phyloP scores from a whole-genome alignment of 2,113 vertebrate species.

The Dascyllus trimaculatus region DNA sequence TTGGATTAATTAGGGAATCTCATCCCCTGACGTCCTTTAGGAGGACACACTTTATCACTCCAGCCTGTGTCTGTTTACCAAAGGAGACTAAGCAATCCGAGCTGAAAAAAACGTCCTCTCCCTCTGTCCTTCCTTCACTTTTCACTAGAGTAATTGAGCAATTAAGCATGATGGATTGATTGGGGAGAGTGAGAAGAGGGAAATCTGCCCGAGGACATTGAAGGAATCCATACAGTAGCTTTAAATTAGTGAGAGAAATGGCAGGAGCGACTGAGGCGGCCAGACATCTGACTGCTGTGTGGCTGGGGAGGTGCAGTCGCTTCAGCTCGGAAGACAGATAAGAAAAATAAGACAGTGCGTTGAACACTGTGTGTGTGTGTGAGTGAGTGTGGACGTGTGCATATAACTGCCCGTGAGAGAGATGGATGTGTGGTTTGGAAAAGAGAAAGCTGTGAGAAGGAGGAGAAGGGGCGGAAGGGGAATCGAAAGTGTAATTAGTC shows the following conservation, averaged over 20 bases:
- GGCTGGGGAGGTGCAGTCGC: constrained; percentile 29
- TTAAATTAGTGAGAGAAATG: constrained; percentile 69
- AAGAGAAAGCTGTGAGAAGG: constrained; percentile 18
- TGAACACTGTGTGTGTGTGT: background rate
- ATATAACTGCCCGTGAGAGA: constrained; percentile 28
- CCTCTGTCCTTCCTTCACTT: constrained; percentile 53
- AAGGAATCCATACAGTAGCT: constrained; percentile 78
- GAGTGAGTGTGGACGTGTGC: background rate
- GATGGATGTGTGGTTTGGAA: constrained; percentile 43
- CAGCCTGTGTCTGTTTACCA: constrained; percentile 72
- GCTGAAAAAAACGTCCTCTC: constrained; percentile 64
- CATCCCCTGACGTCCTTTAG: constrained; percentile 68
- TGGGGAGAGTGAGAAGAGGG: constrained; percentile 53
- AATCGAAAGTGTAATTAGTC: constrained; percentile 64
- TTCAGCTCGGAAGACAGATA: constrained; percentile 51
- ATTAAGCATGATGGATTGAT: constrained; percentile 83
- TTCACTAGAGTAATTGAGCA: constrained; percentile 79
- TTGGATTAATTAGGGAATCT: constrained; percentile 81
- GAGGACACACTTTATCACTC: constrained; percentile 74
- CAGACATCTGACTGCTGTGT: constrained; percentile 53
- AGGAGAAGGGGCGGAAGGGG: constrained; percentile 4
- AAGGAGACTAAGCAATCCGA: constrained; percentile 62
- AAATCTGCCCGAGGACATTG: constrained; percentile 59
- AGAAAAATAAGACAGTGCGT: constrained; percentile 33
- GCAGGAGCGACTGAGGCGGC: constrained; percentile 20